phyloP scores from a whole-genome alignment of 2,797 vertebrate genomes.

The Ataeniobius toweri region DNA sequence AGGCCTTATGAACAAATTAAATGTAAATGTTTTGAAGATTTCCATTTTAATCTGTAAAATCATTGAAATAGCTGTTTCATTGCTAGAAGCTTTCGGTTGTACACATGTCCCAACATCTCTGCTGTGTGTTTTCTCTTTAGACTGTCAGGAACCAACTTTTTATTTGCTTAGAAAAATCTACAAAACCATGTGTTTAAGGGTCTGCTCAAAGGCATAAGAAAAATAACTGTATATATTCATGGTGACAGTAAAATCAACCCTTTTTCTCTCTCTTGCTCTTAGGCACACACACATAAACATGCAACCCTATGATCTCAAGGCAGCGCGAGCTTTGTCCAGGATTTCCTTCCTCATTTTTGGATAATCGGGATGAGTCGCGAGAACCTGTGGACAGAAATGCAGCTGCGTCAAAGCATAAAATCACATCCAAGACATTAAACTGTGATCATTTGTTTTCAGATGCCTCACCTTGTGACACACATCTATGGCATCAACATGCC shows the following conservation, averaged over 20 bases:
- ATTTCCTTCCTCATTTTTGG: constrained; percentile 97
- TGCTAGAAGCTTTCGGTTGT: constrained; percentile 8
- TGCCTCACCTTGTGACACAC: constrained; percentile 93
- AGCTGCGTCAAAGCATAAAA: constrained; percentile 11
- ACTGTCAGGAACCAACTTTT: constrained; percentile 27
- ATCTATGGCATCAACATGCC: constrained; percentile 92
- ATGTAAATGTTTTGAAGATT: neutral
- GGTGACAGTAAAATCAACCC: constrained; percentile 17
- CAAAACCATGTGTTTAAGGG: constrained; percentile 4
- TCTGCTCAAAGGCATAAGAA: constrained; percentile 10
- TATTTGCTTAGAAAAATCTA: constrained; percentile 6
- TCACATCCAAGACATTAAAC: neutral
- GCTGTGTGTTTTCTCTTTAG: constrained; percentile 25
- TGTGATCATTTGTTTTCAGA: constrained; percentile 2
- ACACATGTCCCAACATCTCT: constrained; percentile 7
- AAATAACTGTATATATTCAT: constrained; percentile 23
- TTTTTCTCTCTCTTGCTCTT: neutral
- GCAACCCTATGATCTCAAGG: constrained; percentile 82
- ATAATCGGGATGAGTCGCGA: constrained; percentile 91
- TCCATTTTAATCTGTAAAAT: neutral
- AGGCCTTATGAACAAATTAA: neutral
- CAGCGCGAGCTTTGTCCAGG: constrained; percentile 92
- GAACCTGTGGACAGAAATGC: constrained; percentile 78
- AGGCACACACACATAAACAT: neutral
- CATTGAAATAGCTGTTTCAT: constrained; percentile 1